Evolutionary conservation across 2,797 vertebrate genomes (phyloP).

Genomic region (Chelon auratus): DNA sequence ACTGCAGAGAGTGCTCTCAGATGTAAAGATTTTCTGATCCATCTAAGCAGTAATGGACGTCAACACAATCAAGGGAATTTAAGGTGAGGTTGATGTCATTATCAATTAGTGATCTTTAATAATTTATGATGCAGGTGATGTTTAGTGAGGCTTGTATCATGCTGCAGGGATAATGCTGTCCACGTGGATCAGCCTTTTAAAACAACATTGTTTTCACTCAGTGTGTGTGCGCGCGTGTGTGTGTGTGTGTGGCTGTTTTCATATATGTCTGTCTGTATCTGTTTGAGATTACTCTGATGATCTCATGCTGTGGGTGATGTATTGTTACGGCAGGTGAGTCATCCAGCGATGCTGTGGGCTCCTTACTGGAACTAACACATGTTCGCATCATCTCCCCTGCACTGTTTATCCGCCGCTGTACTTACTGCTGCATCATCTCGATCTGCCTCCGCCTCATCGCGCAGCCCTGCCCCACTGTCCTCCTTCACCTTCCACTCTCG

Average conservation of each 20-base stretch:
- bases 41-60: conserved; percentile 21
- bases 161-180: conserved; percentile 30
- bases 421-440: conserved; percentile 64
- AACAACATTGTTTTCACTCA: conserved; percentile 13
- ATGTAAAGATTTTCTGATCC: conserved; percentile 6
- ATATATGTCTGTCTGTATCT: background rate
- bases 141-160: conserved; percentile 30
- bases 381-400: conserved; percentile 61
- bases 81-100: conserved; percentile 38
- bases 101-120: conserved; percentile 49
- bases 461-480: conserved; percentile 9
- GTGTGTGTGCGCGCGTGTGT: background rate
- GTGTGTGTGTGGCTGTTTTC: conserved; percentile 15
- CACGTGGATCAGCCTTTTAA: conserved; percentile 38
- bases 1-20: conserved; percentile 7
- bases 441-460: conserved; percentile 20
- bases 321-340: conserved; percentile 74
- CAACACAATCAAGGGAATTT: conserved; percentile 26
- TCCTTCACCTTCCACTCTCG: conserved; percentile 11
- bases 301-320: conserved; percentile 71
- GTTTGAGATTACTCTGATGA: conserved; percentile 70
- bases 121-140: conserved; percentile 38
- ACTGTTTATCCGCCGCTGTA: conserved; percentile 46
- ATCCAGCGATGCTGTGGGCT: conserved; percentile 58
- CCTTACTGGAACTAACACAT: conserved; percentile 74